Conservation (phyloP, 2,888 invertebrate species). For the Trachelus troglodyta region DNA sequence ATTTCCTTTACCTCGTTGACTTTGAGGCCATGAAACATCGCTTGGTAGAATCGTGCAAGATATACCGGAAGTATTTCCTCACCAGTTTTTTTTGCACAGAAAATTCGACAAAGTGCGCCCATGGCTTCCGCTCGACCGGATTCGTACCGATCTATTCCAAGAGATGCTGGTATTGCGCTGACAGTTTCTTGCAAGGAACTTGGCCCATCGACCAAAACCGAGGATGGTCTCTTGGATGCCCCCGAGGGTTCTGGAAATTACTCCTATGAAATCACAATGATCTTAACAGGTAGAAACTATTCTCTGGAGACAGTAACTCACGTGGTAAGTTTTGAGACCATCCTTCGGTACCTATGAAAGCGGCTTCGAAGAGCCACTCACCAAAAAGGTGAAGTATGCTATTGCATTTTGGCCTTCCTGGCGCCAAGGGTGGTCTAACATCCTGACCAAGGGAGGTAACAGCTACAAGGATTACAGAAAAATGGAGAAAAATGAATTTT, state of each 20-base stretch:
- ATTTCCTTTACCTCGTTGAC: slow-evolving; percentile 71
- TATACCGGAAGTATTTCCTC: slow-evolving; percentile 94
- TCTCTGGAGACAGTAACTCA: slow-evolving; percentile 46
- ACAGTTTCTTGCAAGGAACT: slow-evolving; percentile 74
- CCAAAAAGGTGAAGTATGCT: slow-evolving; percentile 96
- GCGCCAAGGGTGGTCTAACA: slow-evolving; percentile 76
- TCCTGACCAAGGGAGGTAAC: slow-evolving; percentile 72
- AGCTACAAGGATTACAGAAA: slow-evolving; percentile 67
- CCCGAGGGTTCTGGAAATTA: slow-evolving; percentile 55
- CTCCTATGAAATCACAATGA: slow-evolving; percentile 11
- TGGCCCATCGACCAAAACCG: slow-evolving; percentile 75
- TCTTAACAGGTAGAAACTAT: slow-evolving; percentile 18
- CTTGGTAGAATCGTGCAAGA: slow-evolving; percentile 92
- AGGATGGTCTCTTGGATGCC: slow-evolving; percentile 73
- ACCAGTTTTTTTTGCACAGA: slow-evolving; percentile 94
- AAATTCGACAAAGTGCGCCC: slow-evolving; percentile 93
- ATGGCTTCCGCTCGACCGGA: slow-evolving; percentile 94
- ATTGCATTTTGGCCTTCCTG: slow-evolving; percentile 90
- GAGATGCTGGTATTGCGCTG: slow-evolving; percentile 75
- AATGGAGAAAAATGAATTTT: slow-evolving; percentile 18
- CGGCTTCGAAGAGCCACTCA: slow-evolving; percentile 96
- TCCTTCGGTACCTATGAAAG: slow-evolving; percentile 85
- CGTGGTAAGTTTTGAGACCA: slow-evolving; percentile 71
- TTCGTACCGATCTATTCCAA: slow-evolving; percentile 83
- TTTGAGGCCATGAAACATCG: slow-evolving; percentile 87